phyloP scores from a whole-genome alignment of 1,140 invertebrate genomes.

The Spodoptera litura region DNA sequence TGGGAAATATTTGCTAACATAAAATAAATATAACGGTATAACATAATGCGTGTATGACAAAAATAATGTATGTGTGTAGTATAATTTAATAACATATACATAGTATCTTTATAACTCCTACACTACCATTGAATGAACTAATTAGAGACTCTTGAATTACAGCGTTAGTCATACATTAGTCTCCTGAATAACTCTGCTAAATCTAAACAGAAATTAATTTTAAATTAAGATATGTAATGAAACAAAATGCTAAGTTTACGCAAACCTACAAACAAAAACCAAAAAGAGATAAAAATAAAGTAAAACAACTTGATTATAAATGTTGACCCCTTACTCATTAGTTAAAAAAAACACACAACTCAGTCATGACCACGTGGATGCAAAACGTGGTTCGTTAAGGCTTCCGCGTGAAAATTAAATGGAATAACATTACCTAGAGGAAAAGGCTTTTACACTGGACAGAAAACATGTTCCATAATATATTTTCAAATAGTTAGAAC shows the following conservation, averaged over 20 bases:
- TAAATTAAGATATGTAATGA: too few species aligned
- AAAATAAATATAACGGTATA: too few species aligned
- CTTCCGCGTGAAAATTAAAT: slow-evolving; percentile 41
- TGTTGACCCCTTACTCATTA: slow-evolving; percentile 34
- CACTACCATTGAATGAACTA: too few species aligned
- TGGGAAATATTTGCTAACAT: too few species aligned
- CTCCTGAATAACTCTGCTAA: too few species aligned
- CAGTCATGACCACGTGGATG: slow-evolving; percentile 16
- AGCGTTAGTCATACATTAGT: too few species aligned
- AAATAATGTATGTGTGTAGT: too few species aligned
- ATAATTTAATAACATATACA: too few species aligned
- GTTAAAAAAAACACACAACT: slow-evolving; percentile 23
- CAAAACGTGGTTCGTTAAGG: slow-evolving; percentile 33
- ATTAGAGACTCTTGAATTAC: too few species aligned
- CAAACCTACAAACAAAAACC: not conserved
- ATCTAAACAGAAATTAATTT: not conserved
- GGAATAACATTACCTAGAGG: not conserved
- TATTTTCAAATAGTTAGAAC: not conserved
- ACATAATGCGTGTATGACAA: too few species aligned
- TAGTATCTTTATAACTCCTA: too few species aligned
- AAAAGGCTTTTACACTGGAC: slow-evolving; percentile 5
- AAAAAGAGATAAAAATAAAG: slow-evolving; percentile 20
- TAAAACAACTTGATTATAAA: slow-evolving; percentile 23
- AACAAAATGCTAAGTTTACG: not conserved
- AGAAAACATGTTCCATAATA: not conserved